These are phyloP conservation scores for Oryzias woworae DNA, from an alignment of 2,113 vertebrate genomes.

Conservation along the genomic window DNA sequence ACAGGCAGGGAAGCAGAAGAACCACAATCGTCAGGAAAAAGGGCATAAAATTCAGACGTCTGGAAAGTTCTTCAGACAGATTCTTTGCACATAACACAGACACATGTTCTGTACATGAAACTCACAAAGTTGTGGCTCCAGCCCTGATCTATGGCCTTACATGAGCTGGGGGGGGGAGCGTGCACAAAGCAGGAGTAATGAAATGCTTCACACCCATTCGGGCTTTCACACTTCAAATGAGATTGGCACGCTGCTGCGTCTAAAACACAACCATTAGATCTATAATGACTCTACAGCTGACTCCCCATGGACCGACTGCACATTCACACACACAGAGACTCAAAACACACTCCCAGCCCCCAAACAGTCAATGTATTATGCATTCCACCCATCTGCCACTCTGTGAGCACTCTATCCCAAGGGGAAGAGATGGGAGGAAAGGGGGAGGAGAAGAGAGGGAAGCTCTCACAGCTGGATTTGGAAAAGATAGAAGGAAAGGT, in stretches of 20 bases:
- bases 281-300: constrained; percentile 78
- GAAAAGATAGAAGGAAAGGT: constrained; percentile 21
- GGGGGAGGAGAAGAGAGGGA: constrained; percentile 51
- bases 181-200: constrained; percentile 68
- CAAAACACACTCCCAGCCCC: constrained; percentile 47
- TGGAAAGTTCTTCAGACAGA: constrained; percentile 10
- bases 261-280: constrained; percentile 81
- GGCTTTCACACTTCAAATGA: constrained; percentile 76
- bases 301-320: constrained; percentile 61
- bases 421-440: constrained; percentile 54
- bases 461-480: constrained; percentile 61
- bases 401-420: constrained; percentile 72
- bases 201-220: constrained; percentile 75
- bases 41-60: constrained; percentile 27
- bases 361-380: constrained; percentile 78
- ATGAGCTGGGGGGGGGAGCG: constrained; percentile 35
- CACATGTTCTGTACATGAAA: constrained; percentile 4
- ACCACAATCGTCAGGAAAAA: constrained; percentile 35
- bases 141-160: constrained; percentile 55
- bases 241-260: constrained; percentile 60
- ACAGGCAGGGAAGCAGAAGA: constrained; percentile 38
- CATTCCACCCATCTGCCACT: constrained; percentile 82
- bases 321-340: constrained; percentile 31
- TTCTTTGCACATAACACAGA: background rate
- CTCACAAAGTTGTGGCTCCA: constrained; percentile 64